phyloP scores from a whole-genome alignment of 2,113 vertebrate genomes.

The Coreoperca whiteheadi region DNA sequence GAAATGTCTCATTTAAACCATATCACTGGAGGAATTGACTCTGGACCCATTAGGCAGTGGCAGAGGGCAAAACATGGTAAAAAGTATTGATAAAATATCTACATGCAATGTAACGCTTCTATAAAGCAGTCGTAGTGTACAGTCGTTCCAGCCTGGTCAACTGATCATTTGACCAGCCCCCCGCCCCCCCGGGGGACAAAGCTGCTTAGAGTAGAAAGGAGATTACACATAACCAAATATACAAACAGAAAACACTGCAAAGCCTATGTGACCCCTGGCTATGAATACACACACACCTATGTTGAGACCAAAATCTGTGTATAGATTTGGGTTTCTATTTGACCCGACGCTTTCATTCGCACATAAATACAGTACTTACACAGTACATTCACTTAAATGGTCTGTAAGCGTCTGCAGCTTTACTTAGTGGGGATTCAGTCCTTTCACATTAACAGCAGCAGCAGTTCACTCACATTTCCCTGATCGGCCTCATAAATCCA shows the following conservation, averaged over 20 bases:
- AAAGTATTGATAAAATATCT: background rate
- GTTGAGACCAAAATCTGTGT: constrained; percentile 35
- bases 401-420: constrained; percentile 45
- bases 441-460: constrained; percentile 11
- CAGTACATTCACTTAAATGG: background rate
- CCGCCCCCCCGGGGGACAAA: constrained; percentile 43
- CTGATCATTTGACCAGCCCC: constrained; percentile 65
- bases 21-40: background rate
- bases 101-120: background rate
- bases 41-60: constrained; percentile 1
- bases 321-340: constrained; percentile 35
- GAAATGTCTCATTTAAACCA: constrained; percentile 6
- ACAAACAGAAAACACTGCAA: constrained; percentile 65
- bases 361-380: constrained; percentile 47
- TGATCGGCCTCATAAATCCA: constrained; percentile 27
- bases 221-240: constrained; percentile 68
- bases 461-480: background rate
- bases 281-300: constrained; percentile 23
- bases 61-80: background rate
- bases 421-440: constrained; percentile 30
- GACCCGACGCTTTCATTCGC: constrained; percentile 4
- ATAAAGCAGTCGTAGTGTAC: background rate
- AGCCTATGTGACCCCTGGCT: constrained; percentile 37
- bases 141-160: constrained; percentile 28
- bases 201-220: constrained; percentile 74